Base-by-base conservation (phyloP, 1,140 invertebrate genomes). In the Panulirus ornatus region DNA sequence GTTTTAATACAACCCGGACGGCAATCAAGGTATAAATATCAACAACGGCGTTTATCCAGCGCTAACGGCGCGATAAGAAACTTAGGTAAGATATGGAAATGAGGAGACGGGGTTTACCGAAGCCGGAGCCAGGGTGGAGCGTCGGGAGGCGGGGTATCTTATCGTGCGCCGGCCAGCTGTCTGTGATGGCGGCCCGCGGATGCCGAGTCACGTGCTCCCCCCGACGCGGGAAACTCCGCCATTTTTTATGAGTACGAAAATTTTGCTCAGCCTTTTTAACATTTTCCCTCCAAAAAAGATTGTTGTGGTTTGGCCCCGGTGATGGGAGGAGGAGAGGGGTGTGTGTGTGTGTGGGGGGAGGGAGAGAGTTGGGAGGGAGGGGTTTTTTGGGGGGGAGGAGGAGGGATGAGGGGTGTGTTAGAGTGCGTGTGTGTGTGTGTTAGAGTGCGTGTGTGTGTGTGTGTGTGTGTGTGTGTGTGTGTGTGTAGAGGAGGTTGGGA, bases 221-320 rank as follows among this genome's bases (percentile, higher is more conserved):
- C 63, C 40, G 51, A 51, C 78, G 42, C 58, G 19, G 58, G 27
- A 47, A 85, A 85, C 44, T 71, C 63, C 47, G 44, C 54, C 75
- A 81, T 88, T 88, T 88, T 70, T 88, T 88, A 81, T 66, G 54
- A 82, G 76, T 81, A 82, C 76, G 54, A 82, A 88, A 79, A 88
- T 88, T 88, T 88, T 88, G 78, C 87, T 34, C 78, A 82, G 40
- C 38, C 87, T 73, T 88, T 88, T 88, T 88, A 73, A 88, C 76
- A 42, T 42, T 47, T 88, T 88, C 42, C 78, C 40, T 22, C 81
- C 54, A 66, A 84, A 84, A 71, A 84, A 58, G 82, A 84, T 84
- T 54, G 82, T 84, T 71, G 51, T 54, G 5, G 51, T 14, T n/a
- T 47, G 44, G 44, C 44, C 44, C n/a, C 44, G 44, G 44, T 47